Percentiles rank a stretch among this genome's conserved stretches.
phyloP scores from a whole-genome alignment of 37 sponge, comb jelly and placozoan genomes.

The Halichondria panicea region DNA sequence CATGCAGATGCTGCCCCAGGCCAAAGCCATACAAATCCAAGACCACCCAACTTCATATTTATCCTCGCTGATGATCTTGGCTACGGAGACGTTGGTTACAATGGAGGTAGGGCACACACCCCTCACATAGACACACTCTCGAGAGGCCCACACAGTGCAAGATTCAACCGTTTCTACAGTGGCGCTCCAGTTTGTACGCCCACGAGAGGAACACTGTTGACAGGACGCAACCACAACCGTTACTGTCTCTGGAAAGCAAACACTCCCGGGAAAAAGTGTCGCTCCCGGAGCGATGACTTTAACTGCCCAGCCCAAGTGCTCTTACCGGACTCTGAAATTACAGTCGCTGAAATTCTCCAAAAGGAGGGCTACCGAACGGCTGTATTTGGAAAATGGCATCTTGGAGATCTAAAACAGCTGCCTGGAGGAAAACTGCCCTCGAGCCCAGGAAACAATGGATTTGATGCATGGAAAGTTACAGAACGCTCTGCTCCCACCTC shows the following conservation, averaged over 20 bases:
- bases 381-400: conserved; percentile 77
- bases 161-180: conserved; percentile 53
- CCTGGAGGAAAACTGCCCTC: conserved; percentile 6
- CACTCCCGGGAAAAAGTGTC: conserved; percentile 32
- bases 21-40: too few species aligned
- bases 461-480: conserved; percentile 66
- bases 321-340: conserved; percentile 48
- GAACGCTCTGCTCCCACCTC: conserved; percentile 63
- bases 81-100: conserved; percentile 72
- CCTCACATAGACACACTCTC: conserved; percentile 61
- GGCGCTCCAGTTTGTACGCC: conserved; percentile 71
- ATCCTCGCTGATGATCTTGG: conserved; percentile 71
- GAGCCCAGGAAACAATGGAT: conserved; percentile 55
- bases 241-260: conserved; percentile 74
- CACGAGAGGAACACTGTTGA: conserved; percentile 61
- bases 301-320: conserved; percentile 19
- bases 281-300: conserved; percentile 15
- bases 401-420: conserved; percentile 40
- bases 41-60: conserved; percentile 41
- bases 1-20: too few species aligned
- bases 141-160: conserved; percentile 22
- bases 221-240: conserved; percentile 73
- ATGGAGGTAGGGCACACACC: conserved; percentile 48
- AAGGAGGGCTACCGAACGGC: conserved; percentile 50
- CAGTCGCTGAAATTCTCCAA: conserved; percentile 55